Evolutionary conservation across 2,888 invertebrate genomes (phyloP), one percentile per base, ranked within the genome.

Genomic region (Linhomoeus sp.): DNA sequence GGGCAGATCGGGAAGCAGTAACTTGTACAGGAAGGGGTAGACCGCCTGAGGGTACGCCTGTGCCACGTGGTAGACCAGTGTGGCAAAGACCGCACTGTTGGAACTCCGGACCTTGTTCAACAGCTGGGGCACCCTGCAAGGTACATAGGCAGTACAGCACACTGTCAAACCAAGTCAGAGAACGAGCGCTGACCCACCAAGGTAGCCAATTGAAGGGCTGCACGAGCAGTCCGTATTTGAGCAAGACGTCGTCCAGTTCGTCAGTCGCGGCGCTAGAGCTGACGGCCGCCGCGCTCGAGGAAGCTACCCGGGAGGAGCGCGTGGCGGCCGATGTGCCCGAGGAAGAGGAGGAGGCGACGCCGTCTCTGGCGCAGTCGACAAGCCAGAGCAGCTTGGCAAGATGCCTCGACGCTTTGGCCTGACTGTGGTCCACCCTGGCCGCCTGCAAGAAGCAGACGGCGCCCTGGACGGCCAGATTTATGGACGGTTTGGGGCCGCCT

Each of bases 201-300:
- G 51, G 50, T 3, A 61, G 41, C 60, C 60, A 61, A 47, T 59
- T 59, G 36, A 51, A 48, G 9, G 55, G 46, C n/a, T 54, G 55
- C 20, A 60, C 46, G 17, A 50, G 40, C 20, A 46, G 47, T 5
- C 52, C 49, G 41, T 55, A 52, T n/a, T 49, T 54, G 38, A 43
- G 37, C 26, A 61, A 45, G 12, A 52, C 45, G 23, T 52, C 51
- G 36, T 57, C 53, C 41, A 58, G 36, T 9, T 50, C 41, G 22
- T 48, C 48, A 19, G 25, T 37, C 19, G 45, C 45, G 43, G 26
- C 29, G 7, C 5, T 23, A 25, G 22, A 25, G 15, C 3, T 19
- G 25, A 14, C 33, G 43, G 26, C n/a, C 7, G n/a, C 20, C 12
- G 9, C 43, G 25, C 7, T n/a, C 3, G 43, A 14, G 26, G 17